A percentile compares a stretch with the other conserved stretches of the same genome.
phyloP scores from a whole-genome alignment of 2,888 invertebrate genomes.

The Aporophyla nigra region DNA sequence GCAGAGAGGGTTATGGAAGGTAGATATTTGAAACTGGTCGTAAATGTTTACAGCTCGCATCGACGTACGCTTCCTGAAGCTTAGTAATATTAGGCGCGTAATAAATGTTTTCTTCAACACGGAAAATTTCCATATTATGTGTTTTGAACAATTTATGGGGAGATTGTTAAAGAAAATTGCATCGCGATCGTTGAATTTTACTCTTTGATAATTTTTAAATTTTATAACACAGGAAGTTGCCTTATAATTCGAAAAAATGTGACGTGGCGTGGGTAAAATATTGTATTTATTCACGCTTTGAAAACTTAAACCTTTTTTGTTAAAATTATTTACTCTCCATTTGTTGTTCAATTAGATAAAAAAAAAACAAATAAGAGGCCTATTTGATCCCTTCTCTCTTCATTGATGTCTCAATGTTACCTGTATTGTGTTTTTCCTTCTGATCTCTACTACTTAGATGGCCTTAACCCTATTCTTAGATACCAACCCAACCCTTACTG shows the following conservation, averaged over 20 bases:
- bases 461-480: slow-evolving; percentile 81
- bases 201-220: slow-evolving; percentile 4
- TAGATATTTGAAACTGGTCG: slow-evolving; percentile 88
- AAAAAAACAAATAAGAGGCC: slow-evolving; percentile 73
- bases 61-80: slow-evolving; percentile 89
- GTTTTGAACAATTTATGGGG: slow-evolving; percentile 81
- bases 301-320: not conserved
- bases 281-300: not conserved
- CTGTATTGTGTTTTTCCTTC: slow-evolving; percentile 83
- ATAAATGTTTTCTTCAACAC: slow-evolving; percentile 89
- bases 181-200: slow-evolving; percentile 15
- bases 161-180: slow-evolving; percentile 57
- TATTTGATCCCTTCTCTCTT: slow-evolving; percentile 80
- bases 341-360: slow-evolving; percentile 76
- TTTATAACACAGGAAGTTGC: slow-evolving; percentile 9
- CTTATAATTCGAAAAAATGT: slow-evolving; percentile 15
- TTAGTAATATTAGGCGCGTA: slow-evolving; percentile 91
- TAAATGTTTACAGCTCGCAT: slow-evolving; percentile 89
- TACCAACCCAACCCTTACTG: slow-evolving; percentile 73
- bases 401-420: slow-evolving; percentile 87
- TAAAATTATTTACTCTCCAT: slow-evolving; percentile 69
- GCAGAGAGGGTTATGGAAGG: slow-evolving; percentile 70
- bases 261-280: not conserved
- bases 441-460: slow-evolving; percentile 79
- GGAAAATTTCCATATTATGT: slow-evolving; percentile 79